Evolutionary conservation across 2,888 invertebrate species (phyloP).

Genomic region (Brachyptera risi): DNA sequence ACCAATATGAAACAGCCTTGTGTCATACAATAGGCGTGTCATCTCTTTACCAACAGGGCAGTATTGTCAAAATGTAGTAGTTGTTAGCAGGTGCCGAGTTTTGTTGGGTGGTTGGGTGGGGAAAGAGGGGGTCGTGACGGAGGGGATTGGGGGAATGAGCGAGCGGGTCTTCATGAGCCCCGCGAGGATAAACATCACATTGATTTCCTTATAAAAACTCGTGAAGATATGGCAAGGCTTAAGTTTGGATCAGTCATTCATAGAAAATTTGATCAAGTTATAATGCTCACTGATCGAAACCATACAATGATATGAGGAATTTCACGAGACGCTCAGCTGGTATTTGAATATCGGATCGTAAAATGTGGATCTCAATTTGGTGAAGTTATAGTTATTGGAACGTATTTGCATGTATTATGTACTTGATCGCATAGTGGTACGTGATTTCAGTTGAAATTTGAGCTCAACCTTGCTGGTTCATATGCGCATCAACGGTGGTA

Average conservation of each 20-base stretch:
- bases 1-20: slow-evolving; percentile 3
- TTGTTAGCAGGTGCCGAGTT: slow-evolving; percentile 4
- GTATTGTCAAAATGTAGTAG: not conserved
- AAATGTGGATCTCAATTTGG: too few relatives aligned
- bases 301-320: too few relatives aligned
- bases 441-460: too few relatives aligned
- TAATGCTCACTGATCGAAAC: too few relatives aligned
- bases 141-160: not conserved
- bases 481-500: too few relatives aligned
- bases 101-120: slow-evolving; percentile 1
- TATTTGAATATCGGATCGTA: too few relatives aligned
- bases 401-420: too few relatives aligned
- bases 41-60: not conserved
- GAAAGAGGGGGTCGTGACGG: not conserved
- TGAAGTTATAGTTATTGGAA: too few relatives aligned
- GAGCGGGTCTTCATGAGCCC: slow-evolving; percentile 8
- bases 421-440: too few relatives aligned
- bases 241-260: slow-evolving; percentile 16
- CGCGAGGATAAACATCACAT: slow-evolving; percentile 17
- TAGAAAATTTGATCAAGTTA: slow-evolving; percentile 2
- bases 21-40: slow-evolving; percentile 19
- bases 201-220: slow-evolving; percentile 18
- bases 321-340: too few relatives aligned
- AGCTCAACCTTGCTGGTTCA: too few relatives aligned
- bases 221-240: slow-evolving; percentile 11